Evolutionary conservation across 2,888 invertebrate genomes (phyloP).

Genomic region (Dinocampus coccinellae): DNA sequence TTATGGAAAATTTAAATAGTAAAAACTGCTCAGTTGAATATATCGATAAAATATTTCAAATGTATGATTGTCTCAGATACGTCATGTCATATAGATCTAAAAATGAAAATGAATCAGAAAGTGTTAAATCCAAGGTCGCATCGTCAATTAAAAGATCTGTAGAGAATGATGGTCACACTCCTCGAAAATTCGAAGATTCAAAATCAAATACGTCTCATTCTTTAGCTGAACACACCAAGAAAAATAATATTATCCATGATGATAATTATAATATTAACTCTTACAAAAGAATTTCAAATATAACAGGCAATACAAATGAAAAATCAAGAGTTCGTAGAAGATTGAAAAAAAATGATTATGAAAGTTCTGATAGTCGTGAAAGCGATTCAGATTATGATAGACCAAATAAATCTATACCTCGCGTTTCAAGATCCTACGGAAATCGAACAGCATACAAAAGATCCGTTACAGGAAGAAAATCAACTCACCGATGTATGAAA

Average conservation of each 20-base stretch:
- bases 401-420: background rate
- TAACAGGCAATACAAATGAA: background rate
- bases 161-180: background rate
- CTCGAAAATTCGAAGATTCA: background rate
- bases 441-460: background rate
- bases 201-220: background rate
- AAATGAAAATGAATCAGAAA: constrained; percentile 14
- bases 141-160: background rate
- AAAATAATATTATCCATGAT: no score
- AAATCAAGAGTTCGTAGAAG: constrained; percentile 27
- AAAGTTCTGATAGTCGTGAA: constrained; percentile 36
- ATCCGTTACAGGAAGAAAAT: background rate
- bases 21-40: constrained; percentile 55
- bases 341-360: constrained; percentile 37
- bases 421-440: background rate
- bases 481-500: background rate
- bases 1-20: constrained; percentile 53
- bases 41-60: constrained; percentile 53
- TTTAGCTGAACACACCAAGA: background rate
- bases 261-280: no score
- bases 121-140: background rate
- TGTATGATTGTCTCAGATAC: constrained; percentile 54
- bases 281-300: background rate
- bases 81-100: constrained; percentile 45
- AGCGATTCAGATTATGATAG: constrained; percentile 34